phyloP scores from a whole-genome alignment of 1,140 invertebrate genomes.

The silkworm (Bombyx mori) region DNA sequence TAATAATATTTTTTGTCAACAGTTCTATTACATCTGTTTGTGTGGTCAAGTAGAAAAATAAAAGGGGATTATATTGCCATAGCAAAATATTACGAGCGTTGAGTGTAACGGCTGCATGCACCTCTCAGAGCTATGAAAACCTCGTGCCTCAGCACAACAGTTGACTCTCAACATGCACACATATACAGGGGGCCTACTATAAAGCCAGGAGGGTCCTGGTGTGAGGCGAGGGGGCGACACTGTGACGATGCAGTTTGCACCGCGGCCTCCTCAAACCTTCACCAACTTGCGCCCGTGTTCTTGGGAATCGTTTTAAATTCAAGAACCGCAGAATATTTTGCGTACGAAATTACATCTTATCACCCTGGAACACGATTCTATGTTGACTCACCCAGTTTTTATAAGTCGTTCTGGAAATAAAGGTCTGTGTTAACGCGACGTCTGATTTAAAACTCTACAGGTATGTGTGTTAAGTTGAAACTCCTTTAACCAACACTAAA shows the following conservation, averaged over 20 bases:
- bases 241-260: constrained; percentile 68
- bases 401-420: constrained; percentile 54
- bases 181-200: constrained; percentile 32
- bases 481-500: constrained; percentile 45
- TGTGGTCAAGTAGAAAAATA: constrained; percentile 1
- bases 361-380: constrained; percentile 28
- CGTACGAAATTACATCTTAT: constrained; percentile 40
- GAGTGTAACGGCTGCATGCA: constrained; percentile 31
- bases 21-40: too few species aligned
- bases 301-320: constrained; percentile 71
- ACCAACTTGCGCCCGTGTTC: constrained; percentile 67
- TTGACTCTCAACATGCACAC: constrained; percentile 49
- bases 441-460: constrained; percentile 46
- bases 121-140: constrained; percentile 43
- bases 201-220: constrained; percentile 32
- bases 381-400: constrained; percentile 32
- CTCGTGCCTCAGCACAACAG: constrained; percentile 55
- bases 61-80: constrained; percentile 41
- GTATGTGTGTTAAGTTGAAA: constrained; percentile 38
- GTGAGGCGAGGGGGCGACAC: constrained; percentile 27
- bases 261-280: constrained; percentile 66
- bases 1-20: too few species aligned
- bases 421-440: constrained; percentile 24
- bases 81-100: constrained; percentile 42
- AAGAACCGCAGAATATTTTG: constrained; percentile 55